Base-by-base conservation (phyloP, 1,140 invertebrate species). In the Meteorus sp. region DNA sequence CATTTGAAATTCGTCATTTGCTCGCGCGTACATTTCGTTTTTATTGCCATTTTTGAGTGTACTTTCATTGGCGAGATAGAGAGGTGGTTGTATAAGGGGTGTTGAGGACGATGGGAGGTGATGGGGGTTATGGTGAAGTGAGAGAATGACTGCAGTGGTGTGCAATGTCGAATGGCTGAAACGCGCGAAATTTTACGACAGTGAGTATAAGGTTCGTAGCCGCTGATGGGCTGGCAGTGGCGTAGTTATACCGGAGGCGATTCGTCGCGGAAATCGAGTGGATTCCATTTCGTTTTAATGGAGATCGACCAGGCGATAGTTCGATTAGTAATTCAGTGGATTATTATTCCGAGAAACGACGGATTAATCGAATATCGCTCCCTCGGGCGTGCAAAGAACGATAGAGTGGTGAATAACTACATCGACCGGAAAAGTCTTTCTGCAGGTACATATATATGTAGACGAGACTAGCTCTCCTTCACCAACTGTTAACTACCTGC, bases 301-400 rank as follows among this genome's bases (percentile, higher is more conserved):
- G 60, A 57, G 55, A 61, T 65, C 56, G 37, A 8, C 58, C 20
- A 44, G 23, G 35, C 60, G 63, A 61, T 61, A 62, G 63, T 55
- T 51, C 53, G 65, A 67, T 68, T 64, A 65, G 56, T 67, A 64
- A 70, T 70, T 65, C 60, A 65, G 67, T 66, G 57, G 60, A 61
- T 67, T 70, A 70, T 66, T 66, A 56, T 67, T 69, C 59, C 65
- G 63, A 56, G 61, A 67, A 62, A 58, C 56, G 25, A 19, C 37
- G 39, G 59, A 61, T 66, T 70, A 70, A 70, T 70, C 70, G 67
- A 70, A 70, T 69, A 69, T 69, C 65, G 65, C 55, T 56, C 44
- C 60, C 60, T 57, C 43, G 48, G 33, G 37, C 17, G 23, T 15
- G 45, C 29, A 48, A 29, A 23, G 29, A 35, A 19, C 9, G 17